Percentiles rank a stretch among this genome's conserved stretches.
These are phyloP conservation scores for Ceyx melanurus DNA, from an alignment of 2,113 vertebrate genomes.

Conservation along the genomic window DNA sequence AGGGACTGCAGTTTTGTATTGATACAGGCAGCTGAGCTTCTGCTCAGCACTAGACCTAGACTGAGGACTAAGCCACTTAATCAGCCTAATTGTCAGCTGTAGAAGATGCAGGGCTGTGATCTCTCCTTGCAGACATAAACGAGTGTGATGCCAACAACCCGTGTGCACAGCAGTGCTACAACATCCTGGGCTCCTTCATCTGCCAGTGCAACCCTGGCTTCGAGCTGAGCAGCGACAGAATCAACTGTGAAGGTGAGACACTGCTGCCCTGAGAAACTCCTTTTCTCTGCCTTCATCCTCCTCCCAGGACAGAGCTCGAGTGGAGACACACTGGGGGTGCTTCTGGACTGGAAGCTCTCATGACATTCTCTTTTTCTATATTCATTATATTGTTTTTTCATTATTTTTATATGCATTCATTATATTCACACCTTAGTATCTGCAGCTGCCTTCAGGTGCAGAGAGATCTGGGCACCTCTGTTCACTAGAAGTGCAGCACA, in stretches of 20 bases:
- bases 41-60: constrained; percentile 22
- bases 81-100: background rate
- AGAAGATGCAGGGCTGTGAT: constrained; percentile 12
- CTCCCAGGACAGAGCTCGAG: background rate
- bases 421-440: background rate
- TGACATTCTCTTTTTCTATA: background rate
- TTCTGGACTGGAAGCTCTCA: background rate
- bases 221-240: constrained; percentile 86
- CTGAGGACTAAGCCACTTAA: constrained; percentile 17
- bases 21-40: constrained; percentile 29
- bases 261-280: background rate
- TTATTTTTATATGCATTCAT: no score
- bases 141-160: constrained; percentile 89
- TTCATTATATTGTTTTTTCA: no score
- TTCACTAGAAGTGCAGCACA: background rate
- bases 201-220: constrained; percentile 94
- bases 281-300: background rate
- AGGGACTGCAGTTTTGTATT: constrained; percentile 32
- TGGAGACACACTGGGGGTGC: background rate
- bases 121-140: constrained; percentile 87
- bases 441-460: background rate
- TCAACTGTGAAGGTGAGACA: constrained; percentile 90
- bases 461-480: background rate
- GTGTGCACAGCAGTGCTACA: constrained; percentile 93
- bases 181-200: constrained; percentile 91